A percentile compares a stretch with the other conserved stretches of the same genome.
Evolutionary conservation across 1,140 invertebrate genomes (phyloP).

Genomic region (Dreissena rostriformis): DNA sequence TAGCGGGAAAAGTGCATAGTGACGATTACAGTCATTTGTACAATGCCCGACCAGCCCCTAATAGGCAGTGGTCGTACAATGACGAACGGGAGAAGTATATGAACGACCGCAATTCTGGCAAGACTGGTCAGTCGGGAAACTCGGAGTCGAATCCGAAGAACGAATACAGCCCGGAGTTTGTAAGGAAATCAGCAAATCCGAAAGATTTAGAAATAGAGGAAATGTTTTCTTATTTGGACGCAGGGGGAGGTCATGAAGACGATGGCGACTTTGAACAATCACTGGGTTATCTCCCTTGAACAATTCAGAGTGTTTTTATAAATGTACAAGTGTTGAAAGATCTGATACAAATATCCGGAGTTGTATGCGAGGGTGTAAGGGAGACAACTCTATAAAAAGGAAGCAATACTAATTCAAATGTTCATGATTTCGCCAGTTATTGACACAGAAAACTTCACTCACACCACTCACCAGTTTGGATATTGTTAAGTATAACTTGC

Average conservation of each 20-base stretch:
- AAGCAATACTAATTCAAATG: no score
- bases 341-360: no score
- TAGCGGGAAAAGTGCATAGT: conserved; percentile 19
- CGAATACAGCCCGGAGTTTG: not conserved
- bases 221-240: conserved; percentile 47
- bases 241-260: not conserved
- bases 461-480: no score
- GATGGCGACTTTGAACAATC: conserved; percentile 47
- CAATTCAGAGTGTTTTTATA: not conserved
- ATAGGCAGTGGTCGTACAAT: conserved; percentile 40
- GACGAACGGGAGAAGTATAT: conserved; percentile 50
- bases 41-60: not conserved
- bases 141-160: not conserved
- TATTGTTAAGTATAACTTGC: no score
- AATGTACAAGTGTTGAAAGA: no score
- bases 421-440: no score
- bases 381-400: no score
- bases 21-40: conserved; percentile 22
- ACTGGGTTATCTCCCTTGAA: conserved; percentile 52
- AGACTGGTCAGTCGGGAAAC: conserved; percentile 5
- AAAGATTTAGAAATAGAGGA: conserved; percentile 50
- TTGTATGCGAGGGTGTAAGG: no score
- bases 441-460: no score
- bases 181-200: not conserved
- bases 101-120: conserved; percentile 6